Conservation (phyloP, 2,113 vertebrate genomes). For the Spheniscus mendiculus region DNA sequence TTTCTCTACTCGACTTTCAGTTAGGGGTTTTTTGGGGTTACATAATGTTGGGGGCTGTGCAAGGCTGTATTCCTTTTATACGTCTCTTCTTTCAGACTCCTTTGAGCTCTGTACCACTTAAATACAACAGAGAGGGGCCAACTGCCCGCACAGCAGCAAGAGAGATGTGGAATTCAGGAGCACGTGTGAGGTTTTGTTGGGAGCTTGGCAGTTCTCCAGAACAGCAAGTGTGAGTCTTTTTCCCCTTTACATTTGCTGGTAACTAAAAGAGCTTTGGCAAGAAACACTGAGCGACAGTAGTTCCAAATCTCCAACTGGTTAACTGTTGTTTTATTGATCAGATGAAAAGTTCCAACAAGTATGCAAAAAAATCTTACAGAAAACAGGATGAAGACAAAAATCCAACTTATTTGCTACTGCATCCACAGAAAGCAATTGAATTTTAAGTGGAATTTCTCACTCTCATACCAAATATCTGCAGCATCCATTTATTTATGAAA, state of each 20-base stretch:
- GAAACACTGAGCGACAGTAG: neutral
- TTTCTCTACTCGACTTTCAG: neutral
- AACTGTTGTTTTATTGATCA: neutral
- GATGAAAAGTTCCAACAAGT: neutral
- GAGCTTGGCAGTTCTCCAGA: neutral
- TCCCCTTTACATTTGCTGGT: neutral
- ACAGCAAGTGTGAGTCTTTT: neutral
- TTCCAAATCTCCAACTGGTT: neutral
- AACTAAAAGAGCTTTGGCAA: neutral
- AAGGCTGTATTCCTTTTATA: neutral
- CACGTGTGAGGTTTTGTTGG: neutral
- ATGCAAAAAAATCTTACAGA: neutral
- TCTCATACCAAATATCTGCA: neutral
- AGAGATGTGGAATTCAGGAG: neutral
- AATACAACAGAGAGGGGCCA: neutral
- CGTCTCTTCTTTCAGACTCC: neutral
- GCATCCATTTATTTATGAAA: neutral
- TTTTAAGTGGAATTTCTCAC: neutral
- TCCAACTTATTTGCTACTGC: neutral
- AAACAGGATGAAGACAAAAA: neutral
- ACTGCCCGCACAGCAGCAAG: neutral
- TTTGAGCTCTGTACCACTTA: neutral
- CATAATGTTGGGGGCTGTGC: neutral
- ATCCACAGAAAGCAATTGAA: neutral
- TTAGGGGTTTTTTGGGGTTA: accelerated